Conservation (phyloP, 23 tunicate species). For the Styela plicata region DNA sequence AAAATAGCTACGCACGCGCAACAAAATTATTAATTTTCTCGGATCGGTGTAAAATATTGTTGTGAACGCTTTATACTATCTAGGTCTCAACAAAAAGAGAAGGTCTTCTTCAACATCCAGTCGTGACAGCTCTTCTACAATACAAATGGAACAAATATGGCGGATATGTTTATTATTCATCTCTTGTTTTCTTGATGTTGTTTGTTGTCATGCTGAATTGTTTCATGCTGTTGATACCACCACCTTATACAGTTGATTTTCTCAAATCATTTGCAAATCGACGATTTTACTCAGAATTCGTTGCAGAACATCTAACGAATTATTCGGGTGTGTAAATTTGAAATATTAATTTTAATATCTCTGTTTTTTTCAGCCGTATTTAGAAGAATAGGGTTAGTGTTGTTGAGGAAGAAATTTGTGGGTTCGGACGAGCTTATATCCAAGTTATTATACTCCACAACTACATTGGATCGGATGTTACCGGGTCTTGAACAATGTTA, state of each 20-base stretch:
- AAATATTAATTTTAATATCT: too few species aligned
- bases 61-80: too few species aligned
- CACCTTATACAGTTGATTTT: conserved; percentile 76
- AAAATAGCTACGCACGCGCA: too few species aligned
- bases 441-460: too few species aligned
- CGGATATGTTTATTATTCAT: conserved; percentile 70
- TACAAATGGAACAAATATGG: conserved; percentile 90
- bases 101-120: conserved; percentile 75
- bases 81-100: conserved; percentile 74
- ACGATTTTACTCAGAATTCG: conserved; percentile 51
- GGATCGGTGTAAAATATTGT: too few species aligned
- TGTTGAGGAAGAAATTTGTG: too few species aligned
- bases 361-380: too few species aligned
- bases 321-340: conserved; percentile 46
- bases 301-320: conserved; percentile 38
- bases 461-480: too few species aligned
- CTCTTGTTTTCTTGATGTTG: conserved; percentile 37
- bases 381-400: too few species aligned
- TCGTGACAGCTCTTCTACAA: conserved; percentile 70
- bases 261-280: conserved; percentile 78
- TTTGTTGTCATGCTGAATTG: conserved; percentile 59
- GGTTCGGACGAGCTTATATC: too few species aligned
- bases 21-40: too few species aligned
- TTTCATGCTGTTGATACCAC: conserved; percentile 62
- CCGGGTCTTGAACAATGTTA: too few species aligned